phyloP scores from a whole-genome alignment of 1,140 invertebrate species.

The Idris sp. region DNA sequence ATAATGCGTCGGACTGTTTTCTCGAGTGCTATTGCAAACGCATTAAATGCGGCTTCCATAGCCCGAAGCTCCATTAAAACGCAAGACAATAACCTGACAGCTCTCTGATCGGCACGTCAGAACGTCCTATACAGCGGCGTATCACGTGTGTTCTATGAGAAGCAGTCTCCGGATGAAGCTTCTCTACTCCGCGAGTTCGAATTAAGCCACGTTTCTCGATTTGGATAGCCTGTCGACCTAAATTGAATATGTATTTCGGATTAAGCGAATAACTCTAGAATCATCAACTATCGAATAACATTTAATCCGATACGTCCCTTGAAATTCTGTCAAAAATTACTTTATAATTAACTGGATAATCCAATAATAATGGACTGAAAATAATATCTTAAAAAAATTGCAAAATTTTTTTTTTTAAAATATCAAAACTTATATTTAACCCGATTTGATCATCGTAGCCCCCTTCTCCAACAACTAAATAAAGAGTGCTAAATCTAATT shows the following conservation, averaged over 20 bases:
- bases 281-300: slow-evolving; percentile 58
- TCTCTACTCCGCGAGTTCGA: slow-evolving; percentile 51
- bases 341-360: too few species aligned
- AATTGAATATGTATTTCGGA: slow-evolving; percentile 62
- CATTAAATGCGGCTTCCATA: slow-evolving; percentile 72
- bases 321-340: too few species aligned
- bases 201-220: slow-evolving; percentile 65
- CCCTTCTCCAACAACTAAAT: too few species aligned
- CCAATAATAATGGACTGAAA: too few species aligned
- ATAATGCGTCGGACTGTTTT: slow-evolving; percentile 60
- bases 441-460: too few species aligned
- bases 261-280: slow-evolving; percentile 50
- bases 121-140: slow-evolving; percentile 49
- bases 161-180: slow-evolving; percentile 59
- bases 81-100: slow-evolving; percentile 78
- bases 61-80: slow-evolving; percentile 76
- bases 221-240: slow-evolving; percentile 65
- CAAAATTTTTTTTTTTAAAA: too few species aligned
- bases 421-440: too few species aligned
- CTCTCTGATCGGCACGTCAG: slow-evolving; percentile 70
- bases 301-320: slow-evolving; percentile 35
- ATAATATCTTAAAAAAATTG: too few species aligned
- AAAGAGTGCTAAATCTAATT: too few species aligned
- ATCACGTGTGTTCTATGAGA: slow-evolving; percentile 61
- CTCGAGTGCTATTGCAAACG: slow-evolving; percentile 54